A percentile compares a stretch with the other conserved stretches of the same genome.
phyloP scores from a whole-genome alignment of 2,113 vertebrate species.

The Siphamia tubifer region DNA sequence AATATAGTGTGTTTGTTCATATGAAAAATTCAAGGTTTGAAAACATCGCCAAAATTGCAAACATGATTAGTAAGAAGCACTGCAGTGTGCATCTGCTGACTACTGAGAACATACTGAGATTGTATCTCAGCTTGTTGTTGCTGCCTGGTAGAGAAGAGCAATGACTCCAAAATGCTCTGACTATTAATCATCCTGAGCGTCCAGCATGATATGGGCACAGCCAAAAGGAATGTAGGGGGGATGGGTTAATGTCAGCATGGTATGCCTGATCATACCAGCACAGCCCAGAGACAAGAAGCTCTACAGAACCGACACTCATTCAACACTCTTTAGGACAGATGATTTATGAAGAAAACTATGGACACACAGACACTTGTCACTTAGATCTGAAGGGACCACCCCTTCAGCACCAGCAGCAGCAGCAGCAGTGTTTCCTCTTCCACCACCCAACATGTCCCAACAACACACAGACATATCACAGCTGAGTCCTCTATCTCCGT shows the following conservation, averaged over 20 bases:
- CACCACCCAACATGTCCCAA: conserved; percentile 30
- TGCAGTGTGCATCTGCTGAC: conserved; percentile 52
- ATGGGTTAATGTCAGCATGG: conserved; percentile 33
- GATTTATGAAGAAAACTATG: conserved; percentile 25
- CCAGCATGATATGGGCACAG: conserved; percentile 58
- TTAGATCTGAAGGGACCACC: conserved; percentile 19
- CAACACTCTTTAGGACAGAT: background rate
- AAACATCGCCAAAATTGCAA: background rate
- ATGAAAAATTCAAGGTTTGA: background rate
- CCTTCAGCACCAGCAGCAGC: background rate
- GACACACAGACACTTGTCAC: conserved; percentile 10
- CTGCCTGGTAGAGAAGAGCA: conserved; percentile 48
- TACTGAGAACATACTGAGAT: conserved; percentile 56
- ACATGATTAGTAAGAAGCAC: conserved; percentile 1
- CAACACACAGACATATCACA: conserved; percentile 17
- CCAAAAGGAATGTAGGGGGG: conserved; percentile 39
- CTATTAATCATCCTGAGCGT: conserved; percentile 66
- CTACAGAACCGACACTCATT: conserved; percentile 13
- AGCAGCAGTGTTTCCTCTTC: background rate
- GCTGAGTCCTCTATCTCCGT: conserved; percentile 1
- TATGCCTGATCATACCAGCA: conserved; percentile 33
- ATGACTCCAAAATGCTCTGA: conserved; percentile 61
- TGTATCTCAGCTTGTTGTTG: conserved; percentile 52
- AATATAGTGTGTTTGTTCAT: no score
- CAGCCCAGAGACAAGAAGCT: background rate